Evolutionary conservation across 2,888 invertebrate genomes (phyloP).

Genomic region (Mythimna loreyi): DNA sequence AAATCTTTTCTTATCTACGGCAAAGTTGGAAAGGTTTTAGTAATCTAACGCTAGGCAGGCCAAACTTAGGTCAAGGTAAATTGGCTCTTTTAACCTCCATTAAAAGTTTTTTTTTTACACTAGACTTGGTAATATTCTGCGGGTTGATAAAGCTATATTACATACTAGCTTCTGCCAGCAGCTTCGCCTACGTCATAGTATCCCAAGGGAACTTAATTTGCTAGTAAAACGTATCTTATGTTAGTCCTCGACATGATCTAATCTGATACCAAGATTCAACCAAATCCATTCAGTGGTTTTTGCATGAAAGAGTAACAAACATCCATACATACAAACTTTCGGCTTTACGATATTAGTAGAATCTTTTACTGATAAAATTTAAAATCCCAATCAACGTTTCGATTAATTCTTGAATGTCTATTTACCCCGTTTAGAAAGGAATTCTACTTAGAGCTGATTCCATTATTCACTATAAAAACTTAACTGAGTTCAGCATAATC

Average conservation of each 20-base stretch:
- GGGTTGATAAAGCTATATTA: background rate
- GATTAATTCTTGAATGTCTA: background rate
- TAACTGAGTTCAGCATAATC: no score
- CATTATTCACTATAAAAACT: no score
- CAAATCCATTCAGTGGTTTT: no score
- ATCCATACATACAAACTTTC: no score
- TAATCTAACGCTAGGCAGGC: conserved; percentile 31
- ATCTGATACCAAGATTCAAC: no score
- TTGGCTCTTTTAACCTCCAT: conserved; percentile 20
- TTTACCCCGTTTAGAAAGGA: background rate
- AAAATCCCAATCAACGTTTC: background rate
- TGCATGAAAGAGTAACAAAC: no score
- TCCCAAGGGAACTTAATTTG: no score
- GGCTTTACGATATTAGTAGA: no score
- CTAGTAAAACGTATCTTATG: no score
- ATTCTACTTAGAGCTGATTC: no score
- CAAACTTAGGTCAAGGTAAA: conserved; percentile 35
- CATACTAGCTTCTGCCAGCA: background rate
- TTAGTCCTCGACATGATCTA: no score
- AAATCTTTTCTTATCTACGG: conserved; percentile 22
- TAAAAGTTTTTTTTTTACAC: conserved; percentile 18
- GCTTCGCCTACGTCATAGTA: no score
- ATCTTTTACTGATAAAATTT: background rate
- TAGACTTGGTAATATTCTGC: background rate
- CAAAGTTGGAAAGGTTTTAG: conserved; percentile 27